Conservation (phyloP, 2,888 invertebrate genomes). For the Patella caerulea region DNA sequence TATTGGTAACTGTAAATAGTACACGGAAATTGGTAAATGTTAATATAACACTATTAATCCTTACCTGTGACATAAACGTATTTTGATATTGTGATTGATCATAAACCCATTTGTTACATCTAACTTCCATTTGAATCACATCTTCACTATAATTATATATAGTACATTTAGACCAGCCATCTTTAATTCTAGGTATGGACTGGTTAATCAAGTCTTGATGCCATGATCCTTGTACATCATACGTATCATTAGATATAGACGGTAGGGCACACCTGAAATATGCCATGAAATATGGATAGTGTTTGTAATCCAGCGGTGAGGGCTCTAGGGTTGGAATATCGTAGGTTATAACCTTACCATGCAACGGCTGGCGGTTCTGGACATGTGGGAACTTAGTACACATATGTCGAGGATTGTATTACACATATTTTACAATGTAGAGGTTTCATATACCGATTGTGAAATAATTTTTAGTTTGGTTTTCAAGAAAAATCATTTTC, state of each 20-base stretch:
- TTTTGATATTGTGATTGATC: conserved; percentile 24
- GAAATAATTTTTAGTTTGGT: no score
- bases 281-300: not conserved
- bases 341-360: no score
- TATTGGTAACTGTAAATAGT: no score
- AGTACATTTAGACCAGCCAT: not conserved
- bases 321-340: no score
- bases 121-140: not conserved
- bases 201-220: conserved; percentile 42
- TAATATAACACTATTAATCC: not conserved
- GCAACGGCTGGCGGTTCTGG: no score
- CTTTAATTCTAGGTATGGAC: conserved; percentile 38
- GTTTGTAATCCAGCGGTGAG: no score
- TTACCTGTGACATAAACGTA: conserved; percentile 27
- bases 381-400: no score
- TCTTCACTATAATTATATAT: not conserved
- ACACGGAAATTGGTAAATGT: no score
- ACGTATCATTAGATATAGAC: conserved; percentile 51
- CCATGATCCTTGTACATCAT: conserved; percentile 34
- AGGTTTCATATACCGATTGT: no score
- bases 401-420: no score
- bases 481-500: no score
- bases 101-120: conserved; percentile 34
- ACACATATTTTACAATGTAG: no score
- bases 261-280: conserved; percentile 50